Evolutionary conservation across 2,888 invertebrate species (phyloP).

Genomic region (Synanthedon andrenaeformis): DNA sequence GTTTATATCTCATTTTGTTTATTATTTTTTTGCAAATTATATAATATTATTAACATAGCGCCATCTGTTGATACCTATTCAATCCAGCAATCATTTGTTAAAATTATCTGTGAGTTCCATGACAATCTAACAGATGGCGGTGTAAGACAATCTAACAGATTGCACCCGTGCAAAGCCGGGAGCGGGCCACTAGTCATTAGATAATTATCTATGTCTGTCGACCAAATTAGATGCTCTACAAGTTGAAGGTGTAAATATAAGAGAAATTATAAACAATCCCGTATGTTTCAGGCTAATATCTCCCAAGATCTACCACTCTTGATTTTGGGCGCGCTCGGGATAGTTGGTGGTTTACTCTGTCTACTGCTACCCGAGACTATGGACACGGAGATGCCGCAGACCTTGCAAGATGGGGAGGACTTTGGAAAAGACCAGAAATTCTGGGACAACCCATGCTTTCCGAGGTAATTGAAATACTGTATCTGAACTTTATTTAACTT

Average conservation of each 20-base stretch:
- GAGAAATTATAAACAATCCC: not conserved
- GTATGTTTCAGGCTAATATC: constrained; percentile 71
- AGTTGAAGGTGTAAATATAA: not conserved
- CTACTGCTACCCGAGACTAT: constrained; percentile 88
- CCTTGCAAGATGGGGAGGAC: constrained; percentile 86
- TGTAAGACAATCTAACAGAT: too few species aligned
- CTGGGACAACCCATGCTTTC: constrained; percentile 84
- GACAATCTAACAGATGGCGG: too few species aligned
- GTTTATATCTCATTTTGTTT: too few species aligned
- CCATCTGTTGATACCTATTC: too few species aligned
- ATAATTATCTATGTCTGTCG: not conserved
- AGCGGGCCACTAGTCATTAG: too few species aligned
- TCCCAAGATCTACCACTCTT: constrained; percentile 80
- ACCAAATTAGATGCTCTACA: too few species aligned
- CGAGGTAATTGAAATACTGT: constrained; percentile 53
- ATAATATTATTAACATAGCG: too few species aligned
- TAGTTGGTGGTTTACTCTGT: constrained; percentile 80
- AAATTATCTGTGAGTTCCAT: too few species aligned
- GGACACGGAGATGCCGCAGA: constrained; percentile 87
- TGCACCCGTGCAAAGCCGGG: too few species aligned
- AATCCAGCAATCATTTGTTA: too few species aligned
- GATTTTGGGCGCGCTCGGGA: constrained; percentile 81
- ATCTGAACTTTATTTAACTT: not conserved
- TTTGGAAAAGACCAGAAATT: constrained; percentile 85
- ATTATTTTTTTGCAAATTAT: too few species aligned